phyloP scores from a whole-genome alignment of 23 tunicate genomes.

The Ascidia mentula region DNA sequence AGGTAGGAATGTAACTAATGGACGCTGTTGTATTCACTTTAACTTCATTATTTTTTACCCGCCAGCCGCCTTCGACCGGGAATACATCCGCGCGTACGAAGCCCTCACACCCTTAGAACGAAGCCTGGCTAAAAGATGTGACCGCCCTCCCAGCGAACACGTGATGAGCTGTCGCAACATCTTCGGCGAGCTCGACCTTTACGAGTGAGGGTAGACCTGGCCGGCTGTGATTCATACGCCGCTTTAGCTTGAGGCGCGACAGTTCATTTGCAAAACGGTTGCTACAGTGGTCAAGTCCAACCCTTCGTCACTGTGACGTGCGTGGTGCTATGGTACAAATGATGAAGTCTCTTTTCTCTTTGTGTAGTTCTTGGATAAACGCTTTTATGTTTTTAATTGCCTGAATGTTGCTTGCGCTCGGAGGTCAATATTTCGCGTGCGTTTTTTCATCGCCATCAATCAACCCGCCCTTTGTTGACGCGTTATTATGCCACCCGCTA shows the following conservation, averaged over 20 bases:
- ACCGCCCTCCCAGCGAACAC: constrained; percentile 59
- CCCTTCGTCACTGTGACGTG: constrained; percentile 5
- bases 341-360: too few species aligned
- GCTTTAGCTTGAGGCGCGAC: neutral
- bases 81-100: constrained; percentile 76
- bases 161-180: constrained; percentile 50
- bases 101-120: constrained; percentile 49
- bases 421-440: too few species aligned
- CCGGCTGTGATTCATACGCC: neutral
- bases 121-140: constrained; percentile 48
- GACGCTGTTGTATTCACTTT: too few species aligned
- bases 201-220: constrained; percentile 38
- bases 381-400: too few species aligned
- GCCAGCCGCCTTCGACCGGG: constrained; percentile 83
- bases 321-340: constrained; percentile 10
- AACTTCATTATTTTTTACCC: too few species aligned
- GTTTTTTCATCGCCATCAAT: too few species aligned
- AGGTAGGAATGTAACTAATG: too few species aligned
- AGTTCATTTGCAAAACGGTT: neutral
- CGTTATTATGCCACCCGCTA: too few species aligned
- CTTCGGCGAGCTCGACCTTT: constrained; percentile 73
- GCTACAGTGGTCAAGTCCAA: neutral
- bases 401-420: too few species aligned
- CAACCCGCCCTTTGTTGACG: too few species aligned
- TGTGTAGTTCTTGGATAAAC: too few species aligned